phyloP scores from a whole-genome alignment of 2,797 vertebrate genomes.

The Myiotriccus ornatus region DNA sequence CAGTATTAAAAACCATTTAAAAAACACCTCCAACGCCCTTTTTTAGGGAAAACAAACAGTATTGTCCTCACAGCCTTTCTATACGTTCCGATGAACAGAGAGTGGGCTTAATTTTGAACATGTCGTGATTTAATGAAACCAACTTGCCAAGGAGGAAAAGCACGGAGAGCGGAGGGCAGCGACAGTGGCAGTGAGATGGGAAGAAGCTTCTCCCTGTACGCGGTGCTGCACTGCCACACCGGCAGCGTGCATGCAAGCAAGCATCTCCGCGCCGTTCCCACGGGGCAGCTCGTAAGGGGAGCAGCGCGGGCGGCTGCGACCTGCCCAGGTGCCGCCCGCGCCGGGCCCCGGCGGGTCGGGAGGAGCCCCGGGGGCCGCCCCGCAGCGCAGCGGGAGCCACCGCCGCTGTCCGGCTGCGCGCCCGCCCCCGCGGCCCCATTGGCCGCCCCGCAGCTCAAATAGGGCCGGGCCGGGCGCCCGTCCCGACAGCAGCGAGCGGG shows the following conservation, averaged over 20 bases:
- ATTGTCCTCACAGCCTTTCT: not conserved
- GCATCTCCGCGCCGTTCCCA: not conserved
- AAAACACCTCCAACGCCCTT: rapidly evolving
- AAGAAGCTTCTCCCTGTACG: rapidly evolving
- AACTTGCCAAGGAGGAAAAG: not conserved
- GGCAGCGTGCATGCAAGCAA: not conserved
- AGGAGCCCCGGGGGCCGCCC: not conserved
- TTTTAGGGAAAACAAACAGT: not conserved
- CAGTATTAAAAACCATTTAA: not conserved
- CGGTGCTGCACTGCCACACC: rapidly evolving
- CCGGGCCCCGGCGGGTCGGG: not conserved
- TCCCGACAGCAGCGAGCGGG: not conserved
- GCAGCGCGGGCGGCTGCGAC: too few species aligned
- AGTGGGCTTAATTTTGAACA: not conserved
- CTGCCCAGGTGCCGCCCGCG: not conserved
- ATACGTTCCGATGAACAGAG: rapidly evolving
- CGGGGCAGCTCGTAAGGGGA: too few species aligned
- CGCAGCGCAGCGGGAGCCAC: not conserved
- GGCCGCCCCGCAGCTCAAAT: conserved; percentile 84
- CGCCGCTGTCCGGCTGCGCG: not conserved
- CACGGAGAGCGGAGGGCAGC: too few species aligned
- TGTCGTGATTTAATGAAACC: rapidly evolving
- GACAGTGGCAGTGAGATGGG: rapidly evolving
- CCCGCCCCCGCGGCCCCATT: conserved; percentile 74
- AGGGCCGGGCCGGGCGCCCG: not conserved